Percentiles rank a stretch among this genome's conserved stretches.
Evolutionary conservation across 2,113 vertebrate species (phyloP).

Genomic region (Oryzias melastigma): DNA sequence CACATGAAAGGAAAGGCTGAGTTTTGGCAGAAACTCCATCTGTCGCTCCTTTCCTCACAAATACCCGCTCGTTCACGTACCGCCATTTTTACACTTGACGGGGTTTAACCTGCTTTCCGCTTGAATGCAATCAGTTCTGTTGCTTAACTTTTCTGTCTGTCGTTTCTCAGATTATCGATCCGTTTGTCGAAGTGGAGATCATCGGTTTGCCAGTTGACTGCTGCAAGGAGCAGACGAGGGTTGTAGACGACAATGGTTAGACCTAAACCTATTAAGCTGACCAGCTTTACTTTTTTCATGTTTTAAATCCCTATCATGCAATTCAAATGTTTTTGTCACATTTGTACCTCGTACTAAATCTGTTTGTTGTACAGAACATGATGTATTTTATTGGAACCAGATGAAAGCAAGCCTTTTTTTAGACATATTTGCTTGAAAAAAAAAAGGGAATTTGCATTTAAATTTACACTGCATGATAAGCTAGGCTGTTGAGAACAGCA

Average conservation of each 20-base stretch:
- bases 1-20: constrained; percentile 9
- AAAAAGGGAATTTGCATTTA: not conserved
- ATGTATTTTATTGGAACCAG: no score
- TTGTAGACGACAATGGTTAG: constrained; percentile 96
- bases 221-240: constrained; percentile 96
- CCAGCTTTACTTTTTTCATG: not conserved
- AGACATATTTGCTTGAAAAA: no score
- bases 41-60: constrained; percentile 14
- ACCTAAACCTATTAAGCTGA: not conserved
- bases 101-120: constrained; percentile 1
- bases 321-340: no score
- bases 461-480: constrained; percentile 11
- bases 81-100: not conserved
- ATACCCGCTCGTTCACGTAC: not conserved
- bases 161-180: constrained; percentile 90
- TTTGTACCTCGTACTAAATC: no score
- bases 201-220: constrained; percentile 95
- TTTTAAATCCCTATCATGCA: no score
- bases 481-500: not conserved
- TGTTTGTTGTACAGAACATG: no score
- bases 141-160: constrained; percentile 5
- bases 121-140: not conserved
- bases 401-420: no score
- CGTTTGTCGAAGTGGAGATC: constrained; percentile 97
- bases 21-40: constrained; percentile 13